These are phyloP conservation scores for Larimichthys polyactis DNA, from an alignment of 2,113 vertebrate species.

Conservation along the genomic window DNA sequence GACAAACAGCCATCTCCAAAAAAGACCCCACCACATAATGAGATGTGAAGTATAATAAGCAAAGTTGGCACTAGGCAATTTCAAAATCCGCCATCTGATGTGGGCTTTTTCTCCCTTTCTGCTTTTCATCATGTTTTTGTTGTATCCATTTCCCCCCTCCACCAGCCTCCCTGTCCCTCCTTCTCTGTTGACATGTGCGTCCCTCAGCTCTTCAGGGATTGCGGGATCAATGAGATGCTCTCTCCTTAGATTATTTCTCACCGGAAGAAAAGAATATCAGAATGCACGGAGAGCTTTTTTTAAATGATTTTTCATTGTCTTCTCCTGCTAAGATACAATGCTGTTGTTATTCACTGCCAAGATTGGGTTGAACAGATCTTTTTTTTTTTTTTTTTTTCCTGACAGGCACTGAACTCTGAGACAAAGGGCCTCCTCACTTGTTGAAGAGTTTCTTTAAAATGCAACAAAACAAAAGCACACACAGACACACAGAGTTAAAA, in stretches of 20 bases:
- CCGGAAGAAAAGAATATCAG: slow-evolving; percentile 31
- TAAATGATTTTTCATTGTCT: background rate
- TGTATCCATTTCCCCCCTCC: slow-evolving; percentile 37
- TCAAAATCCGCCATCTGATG: slow-evolving; percentile 59
- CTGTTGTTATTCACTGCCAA: background rate
- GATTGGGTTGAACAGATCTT: slow-evolving; percentile 11
- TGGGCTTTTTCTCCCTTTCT: slow-evolving; percentile 16
- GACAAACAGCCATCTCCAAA: slow-evolving; percentile 68
- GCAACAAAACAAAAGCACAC: background rate
- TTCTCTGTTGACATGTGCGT: slow-evolving; percentile 47
- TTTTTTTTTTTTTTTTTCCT: background rate
- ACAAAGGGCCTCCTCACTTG: background rate
- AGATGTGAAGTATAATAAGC: slow-evolving; percentile 78
- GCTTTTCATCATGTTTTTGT: slow-evolving; percentile 49
- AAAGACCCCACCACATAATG: slow-evolving; percentile 67
- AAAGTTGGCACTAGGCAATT: slow-evolving; percentile 68
- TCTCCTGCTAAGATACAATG: slow-evolving; percentile 2
- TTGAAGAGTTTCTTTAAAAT: background rate
- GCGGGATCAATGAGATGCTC: slow-evolving; percentile 63
- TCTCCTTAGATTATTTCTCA: slow-evolving; percentile 60
- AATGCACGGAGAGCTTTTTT: slow-evolving; percentile 31
- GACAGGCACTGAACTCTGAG: slow-evolving; percentile 6
- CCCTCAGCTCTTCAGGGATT: slow-evolving; percentile 59
- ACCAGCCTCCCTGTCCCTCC: slow-evolving; percentile 9
- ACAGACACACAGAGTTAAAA: background rate